phyloP scores from a whole-genome alignment of 2,888 invertebrate genomes.

The Neoitamus cyanurus region DNA sequence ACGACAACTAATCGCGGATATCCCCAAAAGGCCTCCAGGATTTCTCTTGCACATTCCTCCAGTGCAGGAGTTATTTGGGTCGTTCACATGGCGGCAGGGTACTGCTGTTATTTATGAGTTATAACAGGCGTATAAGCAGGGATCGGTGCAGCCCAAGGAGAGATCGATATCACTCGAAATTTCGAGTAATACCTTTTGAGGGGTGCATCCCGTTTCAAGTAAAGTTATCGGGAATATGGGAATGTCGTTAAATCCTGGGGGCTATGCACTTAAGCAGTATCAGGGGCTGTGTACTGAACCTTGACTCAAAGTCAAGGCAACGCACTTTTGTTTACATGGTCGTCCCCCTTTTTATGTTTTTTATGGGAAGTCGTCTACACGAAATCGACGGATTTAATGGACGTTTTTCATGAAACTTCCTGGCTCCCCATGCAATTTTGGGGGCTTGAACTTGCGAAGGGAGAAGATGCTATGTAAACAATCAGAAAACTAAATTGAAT shows the following conservation, averaged over 20 bases:
- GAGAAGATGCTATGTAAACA: neutral
- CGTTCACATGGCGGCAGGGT: constrained; percentile 62
- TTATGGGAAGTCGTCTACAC: neutral
- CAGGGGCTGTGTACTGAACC: neutral
- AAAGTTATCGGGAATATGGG: neutral
- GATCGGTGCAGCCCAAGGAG: constrained; percentile 9
- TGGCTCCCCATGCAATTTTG: neutral
- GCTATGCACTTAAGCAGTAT: neutral
- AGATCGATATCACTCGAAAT: constrained; percentile 10
- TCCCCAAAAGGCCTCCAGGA: neutral
- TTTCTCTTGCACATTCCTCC: constrained; percentile 26
- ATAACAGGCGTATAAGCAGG: neutral
- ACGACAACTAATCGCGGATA: constrained; percentile 28
- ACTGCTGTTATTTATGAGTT: constrained; percentile 29
- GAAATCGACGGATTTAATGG: constrained; percentile 17
- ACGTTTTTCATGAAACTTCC: neutral
- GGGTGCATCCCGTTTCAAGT: neutral
- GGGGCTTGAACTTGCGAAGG: neutral
- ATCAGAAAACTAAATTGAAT: neutral
- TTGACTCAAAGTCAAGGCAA: constrained; percentile 30
- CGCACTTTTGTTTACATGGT: constrained; percentile 4
- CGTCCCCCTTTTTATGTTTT: neutral
- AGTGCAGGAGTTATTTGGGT: constrained; percentile 60
- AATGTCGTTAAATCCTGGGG: neutral
- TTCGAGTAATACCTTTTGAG: neutral